Conservation (phyloP, 2,113 vertebrate genomes). For the Antechinus flavipes region DNA sequence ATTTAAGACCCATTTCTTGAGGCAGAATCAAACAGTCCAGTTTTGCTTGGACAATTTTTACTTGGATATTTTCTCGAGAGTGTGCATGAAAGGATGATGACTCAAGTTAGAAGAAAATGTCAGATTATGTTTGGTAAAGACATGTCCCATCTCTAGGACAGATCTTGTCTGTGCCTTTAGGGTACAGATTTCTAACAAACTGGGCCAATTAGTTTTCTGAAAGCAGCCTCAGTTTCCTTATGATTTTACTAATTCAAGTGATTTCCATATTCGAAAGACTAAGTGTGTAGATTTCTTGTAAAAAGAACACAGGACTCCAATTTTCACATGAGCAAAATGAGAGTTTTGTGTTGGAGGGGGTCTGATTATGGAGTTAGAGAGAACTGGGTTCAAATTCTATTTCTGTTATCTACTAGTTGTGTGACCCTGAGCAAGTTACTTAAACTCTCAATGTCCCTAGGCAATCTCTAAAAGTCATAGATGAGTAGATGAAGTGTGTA, state of each 20-base stretch:
- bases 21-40: neutral
- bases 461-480: neutral
- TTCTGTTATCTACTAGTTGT: neutral
- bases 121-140: neutral
- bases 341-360: neutral
- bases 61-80: neutral
- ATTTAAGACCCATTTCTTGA: neutral
- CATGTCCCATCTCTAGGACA: neutral
- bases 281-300: conserved; percentile 22
- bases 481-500: neutral
- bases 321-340: conserved; percentile 22
- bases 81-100: neutral
- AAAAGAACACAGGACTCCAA: neutral
- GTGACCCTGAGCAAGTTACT: neutral
- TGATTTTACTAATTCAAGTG: neutral
- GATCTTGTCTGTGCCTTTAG: neutral
- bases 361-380: neutral
- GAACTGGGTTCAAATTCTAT: neutral
- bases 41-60: neutral
- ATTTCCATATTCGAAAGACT: neutral
- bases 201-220: neutral
- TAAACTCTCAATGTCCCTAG: neutral
- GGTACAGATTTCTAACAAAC: neutral
- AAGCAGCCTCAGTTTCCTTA: neutral
- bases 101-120: neutral